Base-by-base conservation (phyloP, 1,140 invertebrate genomes). In the Orchestia grillus region DNA sequence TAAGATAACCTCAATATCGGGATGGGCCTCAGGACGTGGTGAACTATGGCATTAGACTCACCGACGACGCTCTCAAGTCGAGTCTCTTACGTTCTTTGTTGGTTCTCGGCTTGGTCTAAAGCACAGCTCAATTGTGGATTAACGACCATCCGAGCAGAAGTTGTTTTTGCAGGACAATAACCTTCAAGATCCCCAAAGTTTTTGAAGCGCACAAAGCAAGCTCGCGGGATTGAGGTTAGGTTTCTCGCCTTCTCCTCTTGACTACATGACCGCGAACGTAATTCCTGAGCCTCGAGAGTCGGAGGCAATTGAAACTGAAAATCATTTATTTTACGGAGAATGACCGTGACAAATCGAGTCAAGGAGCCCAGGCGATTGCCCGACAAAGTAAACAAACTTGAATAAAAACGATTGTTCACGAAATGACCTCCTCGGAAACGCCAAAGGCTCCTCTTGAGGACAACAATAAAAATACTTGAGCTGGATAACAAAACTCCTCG, bases 281-380 rank as follows among this genome's bases (percentile, higher is more conserved):
- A 42, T 44, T 42, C 41, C 88, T 42, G 42, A 91, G 88, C 88
- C 44, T 91, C 88, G 28, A 91, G 88, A 91, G 44, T 41, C 16
- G 44, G 41, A 44, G 44, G 19, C 88, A 44, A 45, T 94, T 94
- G 43, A 45, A 94, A 47, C 45, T 40, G 92, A 94, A 44, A 44
- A 45, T 94, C 92, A 94, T 94, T 94, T 94, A 94, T 94, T 94
- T 94, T 45, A 40, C 36, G 92, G 36, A 94, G 43, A 94, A 94
- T 94, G 44, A 94, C 92, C 92, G 36, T 94, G 92, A 94, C 92
- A 94, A 94, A 94, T 94, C 92, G 16, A 94, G 92, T 94, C 92
- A 94, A 94, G 92, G 43, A 94, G 92, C 15, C 36, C 43, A 8
- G 36, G 44, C 8, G 92, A 94, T 94, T 44, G 44, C 92, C 92